A percentile compares a stretch with the other conserved stretches of the same genome.
phyloP scores from a whole-genome alignment of 92 coral and sea anemone species.

The Zoanthus solanderi region DNA sequence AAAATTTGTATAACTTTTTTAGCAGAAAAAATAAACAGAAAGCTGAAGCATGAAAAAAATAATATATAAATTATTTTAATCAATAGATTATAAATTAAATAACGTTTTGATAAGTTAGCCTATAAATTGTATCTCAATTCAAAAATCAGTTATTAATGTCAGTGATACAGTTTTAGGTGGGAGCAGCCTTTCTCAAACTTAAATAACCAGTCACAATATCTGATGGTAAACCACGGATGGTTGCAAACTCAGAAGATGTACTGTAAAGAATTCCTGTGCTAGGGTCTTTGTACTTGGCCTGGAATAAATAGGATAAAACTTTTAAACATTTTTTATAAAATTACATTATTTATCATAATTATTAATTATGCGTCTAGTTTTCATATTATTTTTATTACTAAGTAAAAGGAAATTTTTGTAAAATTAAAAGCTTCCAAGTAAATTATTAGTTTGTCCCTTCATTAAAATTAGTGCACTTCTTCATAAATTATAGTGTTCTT shows the following conservation, averaged over 20 bases:
- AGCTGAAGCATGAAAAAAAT: background rate
- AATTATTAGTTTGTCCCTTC: no score
- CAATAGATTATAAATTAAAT: background rate
- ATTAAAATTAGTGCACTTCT: no score
- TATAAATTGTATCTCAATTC: background rate
- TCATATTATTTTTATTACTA: no score
- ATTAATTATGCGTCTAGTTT: no score
- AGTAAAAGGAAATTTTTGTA: no score
- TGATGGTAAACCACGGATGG: slow-evolving; percentile 91
- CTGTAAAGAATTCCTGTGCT: slow-evolving; percentile 92
- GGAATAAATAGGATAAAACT: background rate
- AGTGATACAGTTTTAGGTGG: slow-evolving; percentile 48
- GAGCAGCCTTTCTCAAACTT: slow-evolving; percentile 94
- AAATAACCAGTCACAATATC: slow-evolving; percentile 95
- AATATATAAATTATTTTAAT: background rate
- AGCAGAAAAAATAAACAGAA: background rate
- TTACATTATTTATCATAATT: no score
- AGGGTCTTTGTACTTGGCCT: slow-evolving; percentile 99
- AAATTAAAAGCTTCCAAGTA: no score
- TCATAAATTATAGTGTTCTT: no score
- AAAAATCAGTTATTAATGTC: background rate
- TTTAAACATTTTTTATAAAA: background rate
- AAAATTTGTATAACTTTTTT: background rate
- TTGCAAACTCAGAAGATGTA: slow-evolving; percentile 87
- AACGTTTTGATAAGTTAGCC: background rate